Conservation (phyloP, 92 coral and sea anemone genomes). For the Palythoa grandis region DNA sequence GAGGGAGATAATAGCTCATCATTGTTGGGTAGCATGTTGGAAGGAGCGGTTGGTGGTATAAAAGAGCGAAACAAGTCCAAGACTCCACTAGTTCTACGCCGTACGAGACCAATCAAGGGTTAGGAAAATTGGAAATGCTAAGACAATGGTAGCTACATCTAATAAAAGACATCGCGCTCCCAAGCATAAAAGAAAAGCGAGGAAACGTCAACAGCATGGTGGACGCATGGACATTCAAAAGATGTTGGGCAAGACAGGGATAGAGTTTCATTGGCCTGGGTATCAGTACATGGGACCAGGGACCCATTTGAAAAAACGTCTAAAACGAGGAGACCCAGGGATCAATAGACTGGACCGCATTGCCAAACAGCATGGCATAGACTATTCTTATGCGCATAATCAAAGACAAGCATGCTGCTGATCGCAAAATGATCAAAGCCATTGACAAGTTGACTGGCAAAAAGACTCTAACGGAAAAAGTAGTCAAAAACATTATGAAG, state of each 20-base stretch:
- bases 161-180: too few species aligned
- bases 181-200: too few species aligned
- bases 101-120: background rate
- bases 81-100: too few species aligned
- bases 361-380: slow-evolving; percentile 18
- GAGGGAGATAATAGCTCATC: background rate
- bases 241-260: too few species aligned
- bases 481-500: background rate
- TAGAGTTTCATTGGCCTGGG: too few species aligned
- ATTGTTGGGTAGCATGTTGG: background rate
- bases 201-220: too few species aligned
- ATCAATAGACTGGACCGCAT: slow-evolving; percentile 39
- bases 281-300: too few species aligned
- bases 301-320: background rate
- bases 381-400: background rate
- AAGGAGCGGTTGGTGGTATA: background rate
- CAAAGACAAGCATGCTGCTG: slow-evolving; percentile 13
- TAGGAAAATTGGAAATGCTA: background rate
- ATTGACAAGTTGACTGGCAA: slow-evolving; percentile 18
- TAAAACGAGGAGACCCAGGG: background rate
- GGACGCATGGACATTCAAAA: too few species aligned
- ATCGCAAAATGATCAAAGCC: slow-evolving; percentile 26
- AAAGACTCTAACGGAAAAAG: slow-evolving; percentile 12
- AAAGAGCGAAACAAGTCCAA: background rate
- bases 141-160: too few species aligned